Evolutionary conservation across 2,113 vertebrate species (phyloP).

Genomic region (Peromyscus maniculatus): DNA sequence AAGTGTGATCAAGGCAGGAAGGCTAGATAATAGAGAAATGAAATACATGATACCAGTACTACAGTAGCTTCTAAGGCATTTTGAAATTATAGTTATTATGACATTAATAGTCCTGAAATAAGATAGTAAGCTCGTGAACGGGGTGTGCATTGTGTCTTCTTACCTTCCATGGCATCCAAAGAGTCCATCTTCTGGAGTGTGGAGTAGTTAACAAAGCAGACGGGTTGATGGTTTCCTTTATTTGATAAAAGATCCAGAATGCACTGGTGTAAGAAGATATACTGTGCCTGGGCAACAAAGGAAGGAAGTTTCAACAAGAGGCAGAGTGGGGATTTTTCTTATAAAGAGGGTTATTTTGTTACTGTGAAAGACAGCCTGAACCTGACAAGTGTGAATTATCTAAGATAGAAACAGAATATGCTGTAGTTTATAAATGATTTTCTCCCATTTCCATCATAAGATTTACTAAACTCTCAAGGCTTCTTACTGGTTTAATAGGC

Average conservation of each 20-base stretch:
- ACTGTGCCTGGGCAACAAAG: slow-evolving; percentile 92
- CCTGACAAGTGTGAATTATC: slow-evolving; percentile 39
- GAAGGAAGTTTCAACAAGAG: slow-evolving; percentile 47
- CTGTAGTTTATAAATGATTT: neutral
- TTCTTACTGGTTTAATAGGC: neutral
- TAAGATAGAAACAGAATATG: slow-evolving; percentile 33
- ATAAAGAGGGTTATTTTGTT: neutral
- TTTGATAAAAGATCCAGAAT: slow-evolving; percentile 95
- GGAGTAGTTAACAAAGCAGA: slow-evolving; percentile 98
- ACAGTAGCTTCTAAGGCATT: slow-evolving; percentile 20
- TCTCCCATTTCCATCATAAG: neutral
- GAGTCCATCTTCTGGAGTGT: slow-evolving; percentile 99
- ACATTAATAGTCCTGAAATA: slow-evolving; percentile 45
- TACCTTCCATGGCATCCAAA: slow-evolving; percentile 99
- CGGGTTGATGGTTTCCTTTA: slow-evolving; percentile 94
- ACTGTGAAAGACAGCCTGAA: slow-evolving; percentile 19
- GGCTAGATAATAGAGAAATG: slow-evolving; percentile 27
- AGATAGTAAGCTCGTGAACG: slow-evolving; percentile 28
- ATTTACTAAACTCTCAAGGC: neutral
- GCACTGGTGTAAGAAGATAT: slow-evolving; percentile 98
- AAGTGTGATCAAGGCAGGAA: neutral
- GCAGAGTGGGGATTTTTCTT: neutral
- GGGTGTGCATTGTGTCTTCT: slow-evolving; percentile 68
- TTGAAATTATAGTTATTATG: neutral
- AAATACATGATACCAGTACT: neutral